Evolutionary conservation across 2,797 vertebrate species (phyloP).

Genomic region (Gephyroberyx darwinii): DNA sequence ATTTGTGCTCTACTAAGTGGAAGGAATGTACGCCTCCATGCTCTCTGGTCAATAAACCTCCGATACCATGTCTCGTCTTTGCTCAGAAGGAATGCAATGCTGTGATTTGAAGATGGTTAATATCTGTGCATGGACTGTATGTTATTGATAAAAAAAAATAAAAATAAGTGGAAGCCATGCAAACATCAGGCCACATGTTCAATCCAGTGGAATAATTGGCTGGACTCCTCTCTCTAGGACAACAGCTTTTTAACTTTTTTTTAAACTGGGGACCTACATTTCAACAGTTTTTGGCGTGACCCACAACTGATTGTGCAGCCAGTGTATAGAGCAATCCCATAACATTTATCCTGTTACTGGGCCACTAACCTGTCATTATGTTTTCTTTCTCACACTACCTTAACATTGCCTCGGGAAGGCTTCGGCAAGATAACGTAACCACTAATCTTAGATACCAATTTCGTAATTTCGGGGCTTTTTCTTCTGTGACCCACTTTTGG

Average conservation of each 20-base stretch:
- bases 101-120: too few species aligned
- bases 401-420: constrained; percentile 9
- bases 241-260: neutral
- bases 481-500: constrained; percentile 22
- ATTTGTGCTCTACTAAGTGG: constrained; percentile 34
- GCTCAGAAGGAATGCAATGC: too few species aligned
- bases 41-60: constrained; percentile 16
- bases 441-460: constrained; percentile 32
- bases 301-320: constrained; percentile 5
- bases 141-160: neutral
- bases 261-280: constrained; percentile 30
- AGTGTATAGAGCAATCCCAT: constrained; percentile 34
- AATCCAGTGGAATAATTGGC: neutral
- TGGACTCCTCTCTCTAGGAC: neutral
- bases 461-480: constrained; percentile 6
- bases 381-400: constrained; percentile 12
- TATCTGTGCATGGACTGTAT: too few species aligned
- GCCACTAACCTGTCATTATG: neutral
- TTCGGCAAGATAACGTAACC: neutral
- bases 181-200: neutral
- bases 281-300: constrained; percentile 37
- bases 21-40: constrained; percentile 36
- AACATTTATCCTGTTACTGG: constrained; percentile 24
- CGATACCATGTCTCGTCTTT: neutral
- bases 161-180: neutral